Evolutionary conservation across 2,888 invertebrate species (phyloP), one percentile per base, ranked within the genome.

Genomic region (Ormyrus nitidulus): DNA sequence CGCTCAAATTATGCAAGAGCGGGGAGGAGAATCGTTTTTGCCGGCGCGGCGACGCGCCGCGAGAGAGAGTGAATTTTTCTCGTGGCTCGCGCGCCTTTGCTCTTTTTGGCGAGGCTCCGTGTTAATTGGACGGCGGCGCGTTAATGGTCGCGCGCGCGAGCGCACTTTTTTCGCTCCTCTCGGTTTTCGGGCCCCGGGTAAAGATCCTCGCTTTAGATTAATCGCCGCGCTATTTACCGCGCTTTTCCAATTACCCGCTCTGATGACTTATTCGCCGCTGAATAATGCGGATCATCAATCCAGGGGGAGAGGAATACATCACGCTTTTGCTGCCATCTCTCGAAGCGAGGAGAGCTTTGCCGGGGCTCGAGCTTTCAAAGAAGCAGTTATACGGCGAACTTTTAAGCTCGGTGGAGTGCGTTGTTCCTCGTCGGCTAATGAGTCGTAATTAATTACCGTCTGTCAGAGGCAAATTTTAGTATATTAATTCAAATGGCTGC

Each of bases 101-200:
- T 58, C 58, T 51, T 56, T 34, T 59, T 51, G 34, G 49, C n/a
- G 48, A 19, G 53, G 9, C 56, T 11, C 8, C 65, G 70, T 54
- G 70, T 75, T 79, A 75, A 79, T 79, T 75, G 75, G 65, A 79
- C 51, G 70, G 56, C 64, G 62, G 64, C 69, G n/a, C 65, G 46
- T 78, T 78, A 78, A 78, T 69, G 53, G 70, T 9, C 48, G 51
- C 59, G 13, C 46, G 34, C 34, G 34, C 34, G 34, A 34, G 34
- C 34, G 62, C 34, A 61, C 74, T 79, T 69, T 74, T 69, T 73
- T 62, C 72, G n/a, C 51, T 11, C 49, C 65, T 72, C 65, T 34
- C 59, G 64, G 64, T n/a, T 65, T 68, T 72, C 56, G 44, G 10
- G 8, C n/a, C 48, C 53, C 48, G 66, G 68, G 10, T 5, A 49